Percentiles rank a stretch among this genome's conserved stretches.
Conservation (phyloP, 2,888 invertebrate species). For the Xestia sexstrigata region DNA sequence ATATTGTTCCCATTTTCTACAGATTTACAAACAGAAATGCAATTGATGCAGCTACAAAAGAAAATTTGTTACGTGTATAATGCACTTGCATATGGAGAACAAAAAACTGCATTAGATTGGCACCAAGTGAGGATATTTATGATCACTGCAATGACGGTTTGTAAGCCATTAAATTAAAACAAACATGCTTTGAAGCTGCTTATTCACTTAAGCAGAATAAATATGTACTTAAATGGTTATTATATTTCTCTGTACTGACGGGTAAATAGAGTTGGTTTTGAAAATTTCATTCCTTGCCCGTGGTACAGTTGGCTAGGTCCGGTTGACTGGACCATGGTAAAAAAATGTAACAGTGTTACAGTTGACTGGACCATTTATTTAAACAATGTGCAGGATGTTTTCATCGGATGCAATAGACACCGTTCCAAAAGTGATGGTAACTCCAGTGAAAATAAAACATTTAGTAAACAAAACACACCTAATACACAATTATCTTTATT, state of each 20-base stretch:
- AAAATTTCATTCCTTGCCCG: no score
- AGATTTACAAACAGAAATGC: background rate
- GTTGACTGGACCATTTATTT: no score
- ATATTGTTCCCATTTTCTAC: background rate
- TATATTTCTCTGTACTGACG: background rate
- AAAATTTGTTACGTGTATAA: background rate
- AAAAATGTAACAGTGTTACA: no score
- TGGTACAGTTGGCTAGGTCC: no score
- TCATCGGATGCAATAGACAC: background rate
- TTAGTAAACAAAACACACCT: background rate
- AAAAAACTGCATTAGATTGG: background rate
- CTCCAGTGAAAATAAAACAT: background rate
- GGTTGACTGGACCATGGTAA: no score
- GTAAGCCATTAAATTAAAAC: slow-evolving; percentile 19
- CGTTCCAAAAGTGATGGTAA: background rate
- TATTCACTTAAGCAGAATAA: slow-evolving; percentile 35
- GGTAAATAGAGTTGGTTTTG: background rate
- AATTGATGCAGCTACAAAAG: background rate
- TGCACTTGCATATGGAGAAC: slow-evolving; percentile 1
- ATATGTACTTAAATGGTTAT: slow-evolving; percentile 2
- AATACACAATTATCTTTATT: no score
- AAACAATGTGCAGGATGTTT: background rate
- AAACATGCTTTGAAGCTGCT: slow-evolving; percentile 17
- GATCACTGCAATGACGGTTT: slow-evolving; percentile 15
- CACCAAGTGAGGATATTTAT: slow-evolving; percentile 14